These are phyloP conservation scores for Lates japonicus DNA, from an alignment of 2,797 vertebrate genomes.

Conservation along the genomic window DNA sequence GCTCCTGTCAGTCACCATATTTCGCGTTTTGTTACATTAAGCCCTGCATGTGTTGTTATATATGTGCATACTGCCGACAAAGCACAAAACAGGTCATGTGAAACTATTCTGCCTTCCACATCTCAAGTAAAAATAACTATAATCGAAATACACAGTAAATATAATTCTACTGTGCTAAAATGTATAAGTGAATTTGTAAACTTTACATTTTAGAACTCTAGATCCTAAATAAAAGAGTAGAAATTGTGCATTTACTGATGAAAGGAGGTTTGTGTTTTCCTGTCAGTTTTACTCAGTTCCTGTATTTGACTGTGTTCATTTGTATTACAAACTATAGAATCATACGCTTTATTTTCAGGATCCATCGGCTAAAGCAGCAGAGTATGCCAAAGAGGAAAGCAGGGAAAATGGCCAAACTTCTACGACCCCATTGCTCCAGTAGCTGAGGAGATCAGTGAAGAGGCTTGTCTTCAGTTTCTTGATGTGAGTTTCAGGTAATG, in stretches of 20 bases:
- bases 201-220: background rate
- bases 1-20: slow-evolving; percentile 31
- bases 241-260: background rate
- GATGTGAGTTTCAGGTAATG: slow-evolving; percentile 98
- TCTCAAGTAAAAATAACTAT: background rate
- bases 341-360: slow-evolving; percentile 81
- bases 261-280: background rate
- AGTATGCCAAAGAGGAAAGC: slow-evolving; percentile 94
- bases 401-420: slow-evolving; percentile 94
- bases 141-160: background rate
- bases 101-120: background rate
- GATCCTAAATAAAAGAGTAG: background rate
- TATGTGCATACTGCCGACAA: slow-evolving; percentile 1
- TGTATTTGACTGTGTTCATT: background rate
- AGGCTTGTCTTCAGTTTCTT: slow-evolving; percentile 94
- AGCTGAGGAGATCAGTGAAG: slow-evolving; percentile 95
- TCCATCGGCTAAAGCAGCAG: slow-evolving; percentile 96
- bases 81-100: background rate
- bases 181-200: background rate
- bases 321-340: background rate
- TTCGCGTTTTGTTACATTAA: background rate
- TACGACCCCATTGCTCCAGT: slow-evolving; percentile 98
- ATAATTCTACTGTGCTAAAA: background rate
- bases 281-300: background rate
- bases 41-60: background rate